Percentiles rank a stretch among this genome's conserved stretches.
Conservation (phyloP, 2,888 invertebrate genomes). For the Pheosia tremula region DNA sequence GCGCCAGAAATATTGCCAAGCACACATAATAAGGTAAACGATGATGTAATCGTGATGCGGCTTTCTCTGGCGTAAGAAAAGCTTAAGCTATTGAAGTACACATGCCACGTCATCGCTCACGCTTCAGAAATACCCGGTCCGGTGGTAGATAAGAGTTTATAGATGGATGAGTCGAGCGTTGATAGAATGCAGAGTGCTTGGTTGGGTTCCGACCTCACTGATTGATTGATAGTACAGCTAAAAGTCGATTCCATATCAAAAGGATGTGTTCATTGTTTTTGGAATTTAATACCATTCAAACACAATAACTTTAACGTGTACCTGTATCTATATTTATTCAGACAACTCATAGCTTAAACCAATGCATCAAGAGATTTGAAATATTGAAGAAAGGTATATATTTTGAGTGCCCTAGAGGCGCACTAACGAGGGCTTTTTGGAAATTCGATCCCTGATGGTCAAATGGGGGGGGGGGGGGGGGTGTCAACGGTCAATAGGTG, state of each 20-base stretch:
- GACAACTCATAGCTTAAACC: too few relatives aligned
- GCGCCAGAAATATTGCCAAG: constrained; percentile 10
- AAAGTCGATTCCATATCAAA: constrained; percentile 35
- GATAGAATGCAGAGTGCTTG: constrained; percentile 74
- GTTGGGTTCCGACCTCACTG: constrained; percentile 58
- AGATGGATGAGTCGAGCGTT: constrained; percentile 69
- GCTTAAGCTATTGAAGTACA: constrained; percentile 54
- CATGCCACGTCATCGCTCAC: constrained; percentile 74
- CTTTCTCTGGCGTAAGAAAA: constrained; percentile 30
- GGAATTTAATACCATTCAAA: neutral
- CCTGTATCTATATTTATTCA: too few relatives aligned
- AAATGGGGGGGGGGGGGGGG: too few relatives aligned
- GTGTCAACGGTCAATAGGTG: too few relatives aligned
- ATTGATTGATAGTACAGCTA: constrained; percentile 68
- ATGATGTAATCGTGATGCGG: constrained; percentile 32
- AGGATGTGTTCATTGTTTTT: neutral
- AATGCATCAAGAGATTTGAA: too few relatives aligned
- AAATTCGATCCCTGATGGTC: too few relatives aligned
- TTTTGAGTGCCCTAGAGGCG: too few relatives aligned
- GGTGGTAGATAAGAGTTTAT: constrained; percentile 75
- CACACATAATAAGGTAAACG: constrained; percentile 34
- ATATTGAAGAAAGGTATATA: too few relatives aligned
- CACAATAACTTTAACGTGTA: too few relatives aligned
- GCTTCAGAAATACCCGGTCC: constrained; percentile 53
- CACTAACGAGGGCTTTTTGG: too few relatives aligned